A percentile compares a stretch with the other conserved stretches of the same genome.
These are phyloP conservation scores for Limanda limanda DNA, from an alignment of 2,113 vertebrate genomes.

Conservation along the genomic window DNA sequence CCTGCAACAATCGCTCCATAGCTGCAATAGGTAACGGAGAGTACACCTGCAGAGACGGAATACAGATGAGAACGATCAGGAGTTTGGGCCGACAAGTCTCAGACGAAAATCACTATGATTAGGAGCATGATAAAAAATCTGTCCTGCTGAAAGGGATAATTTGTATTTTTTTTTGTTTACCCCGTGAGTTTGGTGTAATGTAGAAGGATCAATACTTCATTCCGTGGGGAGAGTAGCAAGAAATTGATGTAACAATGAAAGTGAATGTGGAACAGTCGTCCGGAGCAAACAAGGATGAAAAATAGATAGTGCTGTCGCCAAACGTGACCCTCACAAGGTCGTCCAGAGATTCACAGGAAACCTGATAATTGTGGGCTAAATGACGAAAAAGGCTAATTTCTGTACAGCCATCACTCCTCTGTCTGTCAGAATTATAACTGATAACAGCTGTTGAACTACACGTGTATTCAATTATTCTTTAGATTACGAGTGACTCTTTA, in stretches of 20 bases:
- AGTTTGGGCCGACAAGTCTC: constrained; percentile 1
- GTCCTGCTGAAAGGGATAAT: constrained; percentile 14
- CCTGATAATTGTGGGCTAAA: neutral
- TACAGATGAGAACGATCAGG: constrained; percentile 26
- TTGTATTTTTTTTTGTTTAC: constrained; percentile 12
- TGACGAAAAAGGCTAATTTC: neutral
- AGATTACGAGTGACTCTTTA: neutral
- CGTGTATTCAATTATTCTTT: neutral
- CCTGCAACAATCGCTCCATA: constrained; percentile 25
- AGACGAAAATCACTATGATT: constrained; percentile 23
- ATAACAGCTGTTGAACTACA: constrained; percentile 18
- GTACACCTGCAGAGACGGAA: constrained; percentile 33
- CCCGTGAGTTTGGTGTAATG: constrained; percentile 31
- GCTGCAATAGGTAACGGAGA: constrained; percentile 22
- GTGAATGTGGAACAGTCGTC: neutral
- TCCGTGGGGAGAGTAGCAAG: constrained; percentile 21
- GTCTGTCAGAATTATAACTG: constrained; percentile 2
- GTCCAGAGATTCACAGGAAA: constrained; percentile 22
- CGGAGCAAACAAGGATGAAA: neutral
- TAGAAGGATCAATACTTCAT: constrained; percentile 57
- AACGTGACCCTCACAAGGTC: constrained; percentile 39
- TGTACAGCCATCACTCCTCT: neutral
- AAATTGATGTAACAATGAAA: constrained; percentile 40
- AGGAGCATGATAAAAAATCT: constrained; percentile 29
- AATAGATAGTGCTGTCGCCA: neutral